Evolutionary conservation across 1,140 invertebrate species (phyloP).

Genomic region (Lepidurus arcticus): DNA sequence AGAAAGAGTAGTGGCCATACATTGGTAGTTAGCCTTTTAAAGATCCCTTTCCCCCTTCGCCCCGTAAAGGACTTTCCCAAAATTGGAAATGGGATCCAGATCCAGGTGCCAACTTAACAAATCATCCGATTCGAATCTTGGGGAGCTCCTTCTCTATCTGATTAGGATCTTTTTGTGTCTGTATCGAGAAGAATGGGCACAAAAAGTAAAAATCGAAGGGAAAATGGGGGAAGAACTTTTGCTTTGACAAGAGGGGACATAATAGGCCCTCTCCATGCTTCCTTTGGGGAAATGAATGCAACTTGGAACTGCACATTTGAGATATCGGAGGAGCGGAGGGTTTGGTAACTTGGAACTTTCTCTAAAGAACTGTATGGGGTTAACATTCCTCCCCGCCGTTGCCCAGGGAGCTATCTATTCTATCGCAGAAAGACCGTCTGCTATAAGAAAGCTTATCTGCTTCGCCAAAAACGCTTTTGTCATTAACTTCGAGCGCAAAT

Average conservation of each 20-base stretch:
- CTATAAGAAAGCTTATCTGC: not conserved
- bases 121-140: not conserved
- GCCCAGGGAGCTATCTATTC: not conserved
- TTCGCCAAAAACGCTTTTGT: constrained; percentile 8
- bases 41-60: not conserved
- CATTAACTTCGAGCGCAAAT: constrained; percentile 2
- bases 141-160: not conserved
- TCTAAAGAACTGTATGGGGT: constrained; percentile 6
- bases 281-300: not conserved
- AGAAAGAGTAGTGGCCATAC: not conserved
- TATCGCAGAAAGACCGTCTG: not conserved
- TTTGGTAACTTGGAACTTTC: not conserved
- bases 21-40: not conserved
- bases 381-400: not conserved
- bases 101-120: constrained; percentile 19
- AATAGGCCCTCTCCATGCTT: not conserved
- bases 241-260: not conserved
- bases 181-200: not conserved
- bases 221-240: not conserved
- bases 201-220: not conserved
- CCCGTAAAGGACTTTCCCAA: not conserved
- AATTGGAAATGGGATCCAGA: not conserved
- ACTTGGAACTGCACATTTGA: not conserved
- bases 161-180: not conserved
- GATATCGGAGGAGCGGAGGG: not conserved